phyloP scores from a whole-genome alignment of 1,140 invertebrate genomes.

The Cydia fagiglandana region DNA sequence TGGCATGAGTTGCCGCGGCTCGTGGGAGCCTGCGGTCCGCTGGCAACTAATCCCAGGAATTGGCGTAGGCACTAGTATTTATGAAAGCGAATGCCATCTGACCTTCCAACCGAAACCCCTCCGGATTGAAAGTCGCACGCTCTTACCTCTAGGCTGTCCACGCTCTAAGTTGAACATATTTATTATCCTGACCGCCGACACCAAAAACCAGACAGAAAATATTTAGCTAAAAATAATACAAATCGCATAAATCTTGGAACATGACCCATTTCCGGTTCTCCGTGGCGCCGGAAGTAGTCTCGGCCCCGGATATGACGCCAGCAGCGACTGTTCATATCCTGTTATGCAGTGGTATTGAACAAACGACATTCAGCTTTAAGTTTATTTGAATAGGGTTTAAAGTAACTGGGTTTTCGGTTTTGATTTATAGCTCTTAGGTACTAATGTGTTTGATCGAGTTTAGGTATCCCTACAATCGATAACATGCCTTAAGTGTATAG shows the following conservation, averaged over 20 bases:
- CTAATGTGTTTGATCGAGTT: background rate
- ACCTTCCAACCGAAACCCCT: too few species aligned
- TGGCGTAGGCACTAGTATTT: too few species aligned
- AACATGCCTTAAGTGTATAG: background rate
- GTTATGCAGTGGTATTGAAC: background rate
- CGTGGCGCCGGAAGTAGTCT: conserved; percentile 20
- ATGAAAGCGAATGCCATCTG: too few species aligned
- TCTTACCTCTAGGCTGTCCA: too few species aligned
- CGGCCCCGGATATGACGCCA: conserved; percentile 30
- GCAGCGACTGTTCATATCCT: conserved; percentile 32
- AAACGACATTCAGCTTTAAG: background rate
- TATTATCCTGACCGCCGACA: too few species aligned
- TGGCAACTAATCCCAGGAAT: background rate
- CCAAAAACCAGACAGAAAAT: too few species aligned
- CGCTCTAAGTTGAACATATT: too few species aligned
- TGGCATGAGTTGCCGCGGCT: too few species aligned
- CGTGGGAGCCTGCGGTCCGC: too few species aligned
- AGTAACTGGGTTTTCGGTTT: background rate
- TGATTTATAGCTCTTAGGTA: background rate
- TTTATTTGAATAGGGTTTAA: background rate
- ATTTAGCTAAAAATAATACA: conserved; percentile 7
- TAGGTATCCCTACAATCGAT: background rate
- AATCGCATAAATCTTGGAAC: conserved; percentile 31
- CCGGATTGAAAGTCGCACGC: background rate
- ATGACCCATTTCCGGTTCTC: conserved; percentile 27